These are phyloP conservation scores for Agonopterix arenella DNA, from an alignment of 2,888 invertebrate species.

Conservation along the genomic window DNA sequence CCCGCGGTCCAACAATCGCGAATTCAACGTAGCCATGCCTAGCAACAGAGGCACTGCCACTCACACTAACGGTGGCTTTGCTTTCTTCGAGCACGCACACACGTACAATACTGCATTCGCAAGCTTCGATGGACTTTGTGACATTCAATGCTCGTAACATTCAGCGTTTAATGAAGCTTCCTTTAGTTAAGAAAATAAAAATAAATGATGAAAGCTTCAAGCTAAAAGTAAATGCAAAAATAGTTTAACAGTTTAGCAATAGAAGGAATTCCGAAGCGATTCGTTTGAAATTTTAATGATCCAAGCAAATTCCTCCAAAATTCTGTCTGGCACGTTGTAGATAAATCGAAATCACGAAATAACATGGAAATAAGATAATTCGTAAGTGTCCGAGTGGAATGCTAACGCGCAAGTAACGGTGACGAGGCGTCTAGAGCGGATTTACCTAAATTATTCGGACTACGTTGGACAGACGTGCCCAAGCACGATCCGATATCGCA, in stretches of 20 bases:
- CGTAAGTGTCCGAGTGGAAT: conserved; percentile 48
- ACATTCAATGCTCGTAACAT: conserved; percentile 30
- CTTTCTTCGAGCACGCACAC: conserved; percentile 43
- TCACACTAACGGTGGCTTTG: conserved; percentile 54
- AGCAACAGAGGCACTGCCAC: conserved; percentile 54
- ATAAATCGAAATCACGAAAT: conserved; percentile 50
- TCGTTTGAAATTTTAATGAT: conserved; percentile 35
- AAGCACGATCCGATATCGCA: conserved; percentile 26
- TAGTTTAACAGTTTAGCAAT: conserved; percentile 22
- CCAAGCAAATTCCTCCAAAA: conserved; percentile 2
- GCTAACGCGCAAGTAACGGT: conserved; percentile 59
- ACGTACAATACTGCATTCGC: conserved; percentile 42
- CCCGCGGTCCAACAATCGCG: conserved; percentile 55
- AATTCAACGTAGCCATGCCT: conserved; percentile 60
- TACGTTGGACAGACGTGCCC: conserved; percentile 47
- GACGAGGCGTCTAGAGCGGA: conserved; percentile 51
- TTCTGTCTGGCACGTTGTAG: conserved; percentile 9
- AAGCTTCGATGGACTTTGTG: conserved; percentile 43
- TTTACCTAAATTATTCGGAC: conserved; percentile 69
- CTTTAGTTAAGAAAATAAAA: too few species aligned
- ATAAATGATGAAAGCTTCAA: too few species aligned
- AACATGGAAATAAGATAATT: conserved; percentile 61
- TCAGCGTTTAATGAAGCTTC: neutral
- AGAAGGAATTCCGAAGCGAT: conserved; percentile 28
- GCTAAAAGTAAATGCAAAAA: neutral